phyloP scores from a whole-genome alignment of 2,888 invertebrate genomes.

The Chouioia cunea region DNA sequence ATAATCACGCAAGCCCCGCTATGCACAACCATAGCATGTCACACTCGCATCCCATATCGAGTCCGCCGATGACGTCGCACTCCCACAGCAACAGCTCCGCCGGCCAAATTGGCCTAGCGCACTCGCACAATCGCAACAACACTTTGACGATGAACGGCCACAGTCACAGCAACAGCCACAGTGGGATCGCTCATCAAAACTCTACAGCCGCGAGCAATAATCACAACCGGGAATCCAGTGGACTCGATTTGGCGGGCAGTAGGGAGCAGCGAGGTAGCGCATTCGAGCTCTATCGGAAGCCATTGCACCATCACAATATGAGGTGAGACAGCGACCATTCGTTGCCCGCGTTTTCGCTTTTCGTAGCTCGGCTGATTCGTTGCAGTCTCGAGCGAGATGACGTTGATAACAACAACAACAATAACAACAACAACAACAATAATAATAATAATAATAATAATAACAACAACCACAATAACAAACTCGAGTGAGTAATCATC shows the following conservation, averaged over 20 bases:
- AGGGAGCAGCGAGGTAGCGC: slow-evolving; percentile 93
- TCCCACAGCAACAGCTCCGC: slow-evolving; percentile 66
- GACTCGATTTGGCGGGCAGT: slow-evolving; percentile 82
- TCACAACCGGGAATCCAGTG: slow-evolving; percentile 70
- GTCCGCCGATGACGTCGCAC: slow-evolving; percentile 63
- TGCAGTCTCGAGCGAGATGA: neutral
- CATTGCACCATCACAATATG: slow-evolving; percentile 85
- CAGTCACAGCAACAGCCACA: slow-evolving; percentile 57
- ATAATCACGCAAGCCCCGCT: slow-evolving; percentile 58
- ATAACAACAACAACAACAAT: slow-evolving; percentile 4
- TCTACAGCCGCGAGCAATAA: slow-evolving; percentile 54
- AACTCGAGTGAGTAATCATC: too few species aligned
- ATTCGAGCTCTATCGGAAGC: slow-evolving; percentile 94
- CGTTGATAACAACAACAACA: neutral
- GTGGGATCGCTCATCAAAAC: slow-evolving; percentile 55
- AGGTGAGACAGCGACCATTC: slow-evolving; percentile 71
- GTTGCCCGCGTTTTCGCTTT: slow-evolving; percentile 1
- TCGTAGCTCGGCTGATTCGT: neutral
- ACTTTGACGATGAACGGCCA: slow-evolving; percentile 59
- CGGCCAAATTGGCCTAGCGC: slow-evolving; percentile 62
- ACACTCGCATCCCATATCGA: slow-evolving; percentile 63
- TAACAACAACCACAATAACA: slow-evolving; percentile 4
- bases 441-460: slow-evolving; percentile 4
- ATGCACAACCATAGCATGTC: slow-evolving; percentile 64
- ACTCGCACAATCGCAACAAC: slow-evolving; percentile 61